A percentile compares a stretch with the other conserved stretches of the same genome.
These are phyloP conservation scores for Clinocottus analis DNA, from an alignment of 2,113 vertebrate species.

Conservation along the genomic window DNA sequence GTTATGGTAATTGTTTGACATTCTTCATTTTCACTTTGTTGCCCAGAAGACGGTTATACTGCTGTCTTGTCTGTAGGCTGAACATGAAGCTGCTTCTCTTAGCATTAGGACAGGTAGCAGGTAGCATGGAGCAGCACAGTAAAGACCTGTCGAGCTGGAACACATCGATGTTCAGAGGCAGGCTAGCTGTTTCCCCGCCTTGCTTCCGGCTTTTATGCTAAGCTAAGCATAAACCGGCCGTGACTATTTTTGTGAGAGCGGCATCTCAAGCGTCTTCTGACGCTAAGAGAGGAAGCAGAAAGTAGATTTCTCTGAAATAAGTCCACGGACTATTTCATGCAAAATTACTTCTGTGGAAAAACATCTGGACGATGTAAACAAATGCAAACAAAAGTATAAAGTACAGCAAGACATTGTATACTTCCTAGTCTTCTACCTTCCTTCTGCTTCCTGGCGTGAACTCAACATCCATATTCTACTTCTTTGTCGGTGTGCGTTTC, in stretches of 20 bases:
- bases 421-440: not conserved
- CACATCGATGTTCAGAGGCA: not conserved
- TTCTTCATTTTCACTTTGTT: not conserved
- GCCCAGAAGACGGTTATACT: not conserved
- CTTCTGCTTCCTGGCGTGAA: not conserved
- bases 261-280: not conserved
- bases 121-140: not conserved
- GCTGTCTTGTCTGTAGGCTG: not conserved
- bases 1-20: conserved; percentile 4
- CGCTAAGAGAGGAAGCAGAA: not conserved
- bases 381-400: conserved; percentile 5
- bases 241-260: not conserved
- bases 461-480: not conserved
- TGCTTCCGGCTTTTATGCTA: not conserved
- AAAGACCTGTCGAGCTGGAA: not conserved
- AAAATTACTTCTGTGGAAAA: not conserved
- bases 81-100: conserved; percentile 2
- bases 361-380: not conserved
- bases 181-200: not conserved
- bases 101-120: not conserved
- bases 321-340: not conserved
- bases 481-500: not conserved
- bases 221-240: not conserved
- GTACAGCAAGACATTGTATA: not conserved
- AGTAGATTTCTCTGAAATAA: not conserved